phyloP scores from a whole-genome alignment of 2,113 vertebrate genomes.

The Cyanoderma ruficeps region DNA sequence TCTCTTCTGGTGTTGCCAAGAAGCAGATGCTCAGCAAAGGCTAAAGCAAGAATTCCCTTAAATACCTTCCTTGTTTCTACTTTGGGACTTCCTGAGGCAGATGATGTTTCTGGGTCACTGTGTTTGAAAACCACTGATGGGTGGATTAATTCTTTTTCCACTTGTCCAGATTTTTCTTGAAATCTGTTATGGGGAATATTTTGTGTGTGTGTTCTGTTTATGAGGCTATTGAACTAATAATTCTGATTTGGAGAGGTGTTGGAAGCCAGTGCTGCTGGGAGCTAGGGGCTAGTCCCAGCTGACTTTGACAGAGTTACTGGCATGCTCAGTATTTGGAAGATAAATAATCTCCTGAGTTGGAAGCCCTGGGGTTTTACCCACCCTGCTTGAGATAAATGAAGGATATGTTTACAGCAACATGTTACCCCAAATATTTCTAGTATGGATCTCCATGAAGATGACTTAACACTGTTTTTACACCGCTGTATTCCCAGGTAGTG shows the following conservation, averaged over 20 bases:
- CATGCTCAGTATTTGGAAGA: background rate
- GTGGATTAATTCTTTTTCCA: background rate
- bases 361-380: background rate
- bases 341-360: background rate
- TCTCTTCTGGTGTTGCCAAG: background rate
- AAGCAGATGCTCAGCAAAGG: background rate
- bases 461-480: background rate
- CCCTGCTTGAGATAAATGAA: background rate
- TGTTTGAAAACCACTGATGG: background rate
- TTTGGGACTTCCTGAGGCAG: background rate
- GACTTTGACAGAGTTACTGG: background rate
- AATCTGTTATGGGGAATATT: background rate
- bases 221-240: background rate
- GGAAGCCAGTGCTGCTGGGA: background rate
- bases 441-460: background rate
- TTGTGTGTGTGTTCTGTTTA: background rate
- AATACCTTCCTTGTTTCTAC: background rate
- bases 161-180: background rate
- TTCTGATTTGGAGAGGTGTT: background rate
- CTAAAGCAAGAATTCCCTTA: background rate
- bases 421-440: background rate
- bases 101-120: background rate
- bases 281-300: background rate
- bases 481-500: background rate
- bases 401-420: background rate